Conservation (phyloP, 2,797 vertebrate genomes). For the Xiphorhynchus erythropygius region DNA sequence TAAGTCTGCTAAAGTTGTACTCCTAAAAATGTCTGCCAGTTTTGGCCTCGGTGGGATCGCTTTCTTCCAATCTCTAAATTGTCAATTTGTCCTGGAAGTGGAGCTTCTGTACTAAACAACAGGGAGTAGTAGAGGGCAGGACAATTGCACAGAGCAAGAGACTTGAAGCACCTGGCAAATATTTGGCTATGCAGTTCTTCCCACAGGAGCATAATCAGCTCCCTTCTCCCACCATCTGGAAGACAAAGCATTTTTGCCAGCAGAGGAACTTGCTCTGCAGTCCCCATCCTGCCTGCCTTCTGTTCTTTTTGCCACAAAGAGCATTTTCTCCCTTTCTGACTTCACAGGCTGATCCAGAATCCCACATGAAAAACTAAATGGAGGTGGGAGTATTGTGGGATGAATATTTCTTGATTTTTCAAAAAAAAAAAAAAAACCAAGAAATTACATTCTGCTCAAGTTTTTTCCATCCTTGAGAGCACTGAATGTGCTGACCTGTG, state of each 20-base stretch:
- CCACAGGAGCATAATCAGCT: constrained; percentile 39
- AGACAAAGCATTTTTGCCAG: constrained; percentile 33
- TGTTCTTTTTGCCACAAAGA: constrained; percentile 11
- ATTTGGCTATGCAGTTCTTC: constrained; percentile 9
- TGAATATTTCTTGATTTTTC: background rate
- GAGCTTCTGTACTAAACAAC: constrained; percentile 22
- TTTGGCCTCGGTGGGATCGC: background rate
- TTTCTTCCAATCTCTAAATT: constrained; percentile 35
- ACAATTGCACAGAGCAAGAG: background rate
- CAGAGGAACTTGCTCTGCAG: constrained; percentile 26
- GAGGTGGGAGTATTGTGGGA: background rate
- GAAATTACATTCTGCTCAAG: background rate
- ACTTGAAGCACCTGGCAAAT: constrained; percentile 57
- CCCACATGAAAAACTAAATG: background rate
- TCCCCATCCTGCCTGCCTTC: constrained; percentile 36
- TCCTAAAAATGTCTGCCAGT: background rate
- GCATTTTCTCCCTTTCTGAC: background rate
- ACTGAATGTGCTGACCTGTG: background rate
- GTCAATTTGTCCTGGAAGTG: constrained; percentile 37
- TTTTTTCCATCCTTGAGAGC: background rate
- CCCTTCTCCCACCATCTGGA: constrained; percentile 56
- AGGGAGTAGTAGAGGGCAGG: constrained; percentile 16
- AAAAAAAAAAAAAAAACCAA: background rate
- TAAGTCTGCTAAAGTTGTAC: background rate
- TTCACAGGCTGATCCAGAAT: constrained; percentile 7